Conservation (phyloP, 23 tunicate species). For the Trididemnum miniatum region DNA sequence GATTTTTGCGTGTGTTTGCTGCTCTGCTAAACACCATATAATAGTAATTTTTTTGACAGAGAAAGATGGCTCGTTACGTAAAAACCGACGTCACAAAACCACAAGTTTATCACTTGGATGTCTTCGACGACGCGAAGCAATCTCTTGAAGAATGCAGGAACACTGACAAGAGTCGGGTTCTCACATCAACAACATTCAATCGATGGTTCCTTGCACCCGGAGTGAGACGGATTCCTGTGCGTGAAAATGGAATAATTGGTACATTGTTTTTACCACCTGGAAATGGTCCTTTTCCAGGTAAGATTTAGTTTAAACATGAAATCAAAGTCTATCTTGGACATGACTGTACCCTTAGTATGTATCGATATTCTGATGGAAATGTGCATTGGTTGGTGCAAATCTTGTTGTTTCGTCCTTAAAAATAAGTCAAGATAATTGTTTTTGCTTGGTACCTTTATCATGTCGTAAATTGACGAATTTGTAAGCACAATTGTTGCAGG, state of each 20-base stretch:
- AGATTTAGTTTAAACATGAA: too few species aligned
- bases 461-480: too few species aligned
- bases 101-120: slow-evolving; percentile 4
- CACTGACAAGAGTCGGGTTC: background rate
- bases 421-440: too few species aligned
- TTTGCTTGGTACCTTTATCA: too few species aligned
- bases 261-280: slow-evolving; percentile 45
- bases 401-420: too few species aligned
- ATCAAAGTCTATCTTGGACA: too few species aligned
- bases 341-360: too few species aligned
- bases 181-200: background rate
- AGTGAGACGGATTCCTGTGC: slow-evolving; percentile 18
- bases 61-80: slow-evolving; percentile 13
- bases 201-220: slow-evolving; percentile 33
- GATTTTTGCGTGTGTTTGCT: too few species aligned
- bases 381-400: too few species aligned
- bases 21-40: too few species aligned
- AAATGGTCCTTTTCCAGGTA: slow-evolving; percentile 61
- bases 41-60: slow-evolving; percentile 23
- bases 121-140: slow-evolving; percentile 13
- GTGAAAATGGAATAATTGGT: slow-evolving; percentile 37
- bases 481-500: too few species aligned
- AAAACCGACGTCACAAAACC: slow-evolving; percentile 53
- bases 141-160: slow-evolving; percentile 8
- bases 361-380: too few species aligned